phyloP scores from a whole-genome alignment of 2,797 vertebrate species.

The Centropyge bicolor region DNA sequence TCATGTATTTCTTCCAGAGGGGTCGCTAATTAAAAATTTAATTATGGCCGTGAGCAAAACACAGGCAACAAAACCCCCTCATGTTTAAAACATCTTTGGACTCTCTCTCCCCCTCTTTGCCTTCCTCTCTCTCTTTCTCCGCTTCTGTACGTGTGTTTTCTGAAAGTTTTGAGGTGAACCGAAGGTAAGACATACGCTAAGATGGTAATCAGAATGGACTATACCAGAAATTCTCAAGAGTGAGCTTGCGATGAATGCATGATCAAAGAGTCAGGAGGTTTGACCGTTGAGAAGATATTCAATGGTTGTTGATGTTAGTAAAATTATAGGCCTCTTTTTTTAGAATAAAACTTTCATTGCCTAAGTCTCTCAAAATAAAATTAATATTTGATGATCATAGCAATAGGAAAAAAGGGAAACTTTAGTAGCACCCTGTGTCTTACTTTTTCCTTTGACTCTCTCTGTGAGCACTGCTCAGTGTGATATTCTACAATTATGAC shows the following conservation, averaged over 20 bases:
- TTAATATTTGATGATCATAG: conserved; percentile 46
- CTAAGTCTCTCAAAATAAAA: conserved; percentile 33
- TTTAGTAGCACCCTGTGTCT: conserved; percentile 29
- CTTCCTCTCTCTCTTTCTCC: conserved; percentile 19
- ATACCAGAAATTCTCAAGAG: conserved; percentile 53
- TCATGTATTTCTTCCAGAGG: conserved; percentile 75
- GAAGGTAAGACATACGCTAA: conserved; percentile 63
- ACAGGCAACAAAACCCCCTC: conserved; percentile 75
- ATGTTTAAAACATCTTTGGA: conserved; percentile 82
- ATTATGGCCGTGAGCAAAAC: conserved; percentile 83
- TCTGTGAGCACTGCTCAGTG: conserved; percentile 4
- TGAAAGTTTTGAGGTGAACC: conserved; percentile 72
- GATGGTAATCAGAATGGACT: conserved; percentile 63
- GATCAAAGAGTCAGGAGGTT: conserved; percentile 63
- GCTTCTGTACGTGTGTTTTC: conserved; percentile 33
- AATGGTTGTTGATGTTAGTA: conserved; percentile 43
- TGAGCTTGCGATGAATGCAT: conserved; percentile 43
- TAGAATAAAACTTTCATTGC: conserved; percentile 36
- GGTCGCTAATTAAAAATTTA: conserved; percentile 84
- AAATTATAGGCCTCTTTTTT: conserved; percentile 48
- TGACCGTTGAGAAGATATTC: conserved; percentile 8
- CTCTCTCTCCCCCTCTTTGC: conserved; percentile 26
- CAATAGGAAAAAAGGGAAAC: conserved; percentile 21
- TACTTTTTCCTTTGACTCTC: conserved; percentile 21
- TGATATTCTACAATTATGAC: conserved; percentile 25